A percentile compares a stretch with the other conserved stretches of the same genome.
Evolutionary conservation across 1,140 invertebrate species (phyloP).

Genomic region (Phocides pigmalion): DNA sequence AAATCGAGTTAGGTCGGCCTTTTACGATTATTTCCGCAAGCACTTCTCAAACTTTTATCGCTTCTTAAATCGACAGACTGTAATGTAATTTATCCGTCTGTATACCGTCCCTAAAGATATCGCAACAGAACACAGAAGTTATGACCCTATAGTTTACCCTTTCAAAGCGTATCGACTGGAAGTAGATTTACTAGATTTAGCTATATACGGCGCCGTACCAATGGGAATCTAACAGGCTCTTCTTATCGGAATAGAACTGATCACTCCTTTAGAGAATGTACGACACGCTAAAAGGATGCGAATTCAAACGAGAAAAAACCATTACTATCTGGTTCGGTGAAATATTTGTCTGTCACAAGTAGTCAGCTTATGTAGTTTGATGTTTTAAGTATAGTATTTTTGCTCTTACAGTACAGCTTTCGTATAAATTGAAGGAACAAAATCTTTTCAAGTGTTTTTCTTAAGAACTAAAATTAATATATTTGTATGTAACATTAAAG

Average conservation of each 20-base stretch:
- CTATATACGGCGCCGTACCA: constrained; percentile 51
- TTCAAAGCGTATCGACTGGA: constrained; percentile 53
- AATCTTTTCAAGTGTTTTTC: no score
- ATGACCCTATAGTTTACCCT: constrained; percentile 58
- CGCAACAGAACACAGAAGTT: constrained; percentile 53
- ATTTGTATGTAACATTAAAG: no score
- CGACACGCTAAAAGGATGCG: constrained; percentile 43
- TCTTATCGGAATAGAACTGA: constrained; percentile 50
- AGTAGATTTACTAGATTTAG: constrained; percentile 60
- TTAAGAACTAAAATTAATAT: no score
- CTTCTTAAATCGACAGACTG: constrained; percentile 52
- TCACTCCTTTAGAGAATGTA: constrained; percentile 45
- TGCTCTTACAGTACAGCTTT: no score
- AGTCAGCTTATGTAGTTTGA: not conserved
- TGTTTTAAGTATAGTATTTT: not conserved
- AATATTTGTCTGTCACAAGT: constrained; percentile 3
- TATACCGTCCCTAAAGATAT: constrained; percentile 48
- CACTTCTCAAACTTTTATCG: constrained; percentile 53
- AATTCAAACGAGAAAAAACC: constrained; percentile 41
- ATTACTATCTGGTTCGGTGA: constrained; percentile 18
- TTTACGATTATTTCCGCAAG: constrained; percentile 43
- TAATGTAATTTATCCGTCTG: constrained; percentile 54
- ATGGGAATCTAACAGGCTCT: constrained; percentile 49
- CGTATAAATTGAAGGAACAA: no score
- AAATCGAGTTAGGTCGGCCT: constrained; percentile 34